These are phyloP conservation scores for Myripristis jacobus DNA, from an alignment of 2,797 vertebrate species.

Conservation along the genomic window DNA sequence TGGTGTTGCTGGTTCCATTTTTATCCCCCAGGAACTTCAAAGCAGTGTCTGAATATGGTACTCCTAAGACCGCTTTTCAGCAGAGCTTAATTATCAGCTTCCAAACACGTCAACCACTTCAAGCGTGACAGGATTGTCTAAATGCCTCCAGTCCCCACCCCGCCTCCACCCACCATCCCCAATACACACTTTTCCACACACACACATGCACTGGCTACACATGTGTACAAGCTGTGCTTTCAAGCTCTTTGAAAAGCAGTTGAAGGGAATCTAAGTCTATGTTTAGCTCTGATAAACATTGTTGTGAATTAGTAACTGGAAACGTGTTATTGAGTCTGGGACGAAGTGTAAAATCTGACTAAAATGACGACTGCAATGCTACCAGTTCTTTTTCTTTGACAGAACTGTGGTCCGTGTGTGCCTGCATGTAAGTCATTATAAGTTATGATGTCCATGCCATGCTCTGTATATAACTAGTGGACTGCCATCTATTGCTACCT, in stretches of 20 bases:
- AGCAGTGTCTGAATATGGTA: neutral
- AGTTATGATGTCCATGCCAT: neutral
- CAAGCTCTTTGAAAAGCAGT: constrained; percentile 42
- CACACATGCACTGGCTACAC: constrained; percentile 37
- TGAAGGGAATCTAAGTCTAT: constrained; percentile 61
- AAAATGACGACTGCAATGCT: constrained; percentile 57
- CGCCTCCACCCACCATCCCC: neutral
- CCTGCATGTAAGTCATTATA: neutral
- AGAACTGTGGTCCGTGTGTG: neutral
- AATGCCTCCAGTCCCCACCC: constrained; percentile 7
- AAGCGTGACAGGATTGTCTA: constrained; percentile 16
- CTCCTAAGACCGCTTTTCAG: neutral
- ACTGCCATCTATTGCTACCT: neutral
- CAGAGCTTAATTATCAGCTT: constrained; percentile 12
- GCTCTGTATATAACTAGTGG: neutral
- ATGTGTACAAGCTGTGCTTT: constrained; percentile 35
- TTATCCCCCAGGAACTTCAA: neutral
- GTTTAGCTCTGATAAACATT: constrained; percentile 73
- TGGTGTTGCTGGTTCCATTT: neutral
- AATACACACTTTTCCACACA: constrained; percentile 38
- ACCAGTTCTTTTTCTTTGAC: constrained; percentile 37
- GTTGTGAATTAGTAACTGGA: constrained; percentile 66
- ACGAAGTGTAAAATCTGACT: constrained; percentile 47
- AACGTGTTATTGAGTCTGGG: constrained; percentile 51
- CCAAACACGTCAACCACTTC: neutral